Evolutionary conservation across 2,113 vertebrate species (phyloP), one percentile per base, ranked within the genome.

Genomic region (Neotoma lepida): DNA sequence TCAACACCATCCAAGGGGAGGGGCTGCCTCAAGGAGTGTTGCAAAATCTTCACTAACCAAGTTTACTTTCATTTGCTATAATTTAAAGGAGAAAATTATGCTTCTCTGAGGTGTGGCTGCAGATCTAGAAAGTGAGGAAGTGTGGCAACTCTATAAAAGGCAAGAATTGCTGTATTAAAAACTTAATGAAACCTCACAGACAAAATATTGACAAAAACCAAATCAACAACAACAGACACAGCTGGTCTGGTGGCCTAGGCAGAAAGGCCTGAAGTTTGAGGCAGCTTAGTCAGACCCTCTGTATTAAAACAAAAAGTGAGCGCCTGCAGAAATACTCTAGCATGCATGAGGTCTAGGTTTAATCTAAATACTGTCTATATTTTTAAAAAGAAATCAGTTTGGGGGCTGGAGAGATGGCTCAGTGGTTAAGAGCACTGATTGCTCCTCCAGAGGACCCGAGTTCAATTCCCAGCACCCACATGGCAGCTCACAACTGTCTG

Each of bases 201-300:
- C 39, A 91, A 96, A 93, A 96, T 6, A 20, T 49, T 94, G 82
- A 93, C 41, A 85, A 84, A 94, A 94, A 84, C 58, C 76, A 78
- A 78, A 26, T 51, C 51, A 26, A 35, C 26, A 46, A 86, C 88
- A 93, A 9, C 15, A 86, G 89, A 92, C 73, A 8, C 12, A 61
- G 26, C 80, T 44, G 58, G 13, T 33, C 14, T 33, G 35, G 9
- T 84, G n/a, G n/a, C 24, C 26, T n/a, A 82, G 39, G 26, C 80
- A 41, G 26, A n/a, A 84, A 84, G 56, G 24, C 28, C n/a, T 63
- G n/a, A 63, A 28, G 56, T 44, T 61, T 12, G 28, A 46, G n/a
- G n/a, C 58, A 64, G 39, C 58, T 85, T 63, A 39, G 22, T 41
- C 13, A 64, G 81, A 85, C 39, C 14, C n/a, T 63, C 58, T 84